Conservation (phyloP, 1,140 invertebrate genomes). For the Drosophila sturtevanti region DNA sequence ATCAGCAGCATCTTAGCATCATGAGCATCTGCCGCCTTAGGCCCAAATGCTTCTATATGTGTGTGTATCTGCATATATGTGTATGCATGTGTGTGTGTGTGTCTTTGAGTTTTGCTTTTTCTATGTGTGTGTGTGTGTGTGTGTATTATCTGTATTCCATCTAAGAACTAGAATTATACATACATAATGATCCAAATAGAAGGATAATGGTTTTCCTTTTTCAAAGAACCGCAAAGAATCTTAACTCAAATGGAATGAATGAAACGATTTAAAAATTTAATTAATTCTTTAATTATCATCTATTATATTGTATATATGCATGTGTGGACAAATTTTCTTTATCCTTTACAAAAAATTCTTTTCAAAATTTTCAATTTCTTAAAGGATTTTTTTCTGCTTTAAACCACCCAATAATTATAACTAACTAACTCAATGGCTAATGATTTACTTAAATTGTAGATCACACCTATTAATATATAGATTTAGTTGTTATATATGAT, state of each 20-base stretch:
- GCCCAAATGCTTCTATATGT: conserved; percentile 27
- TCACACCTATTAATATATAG: too few relatives aligned
- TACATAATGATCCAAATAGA: neutral
- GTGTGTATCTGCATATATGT: neutral
- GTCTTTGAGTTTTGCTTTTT: too few relatives aligned
- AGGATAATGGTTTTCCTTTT: neutral
- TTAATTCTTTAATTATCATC: neutral
- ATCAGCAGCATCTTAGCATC: conserved; percentile 53
- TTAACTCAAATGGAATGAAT: neutral
- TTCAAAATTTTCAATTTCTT: too few relatives aligned
- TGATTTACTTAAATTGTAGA: too few relatives aligned
- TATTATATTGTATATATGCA: neutral
- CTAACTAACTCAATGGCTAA: too few relatives aligned
- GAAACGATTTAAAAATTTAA: neutral
- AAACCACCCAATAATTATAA: too few relatives aligned
- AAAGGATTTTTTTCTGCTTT: too few relatives aligned
- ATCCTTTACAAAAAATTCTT: too few relatives aligned
- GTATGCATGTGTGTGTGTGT: neutral
- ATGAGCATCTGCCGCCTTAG: conserved; percentile 58
- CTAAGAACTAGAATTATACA: neutral
- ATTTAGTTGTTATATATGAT: too few relatives aligned
- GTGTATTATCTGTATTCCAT: neutral
- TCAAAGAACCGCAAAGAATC: neutral
- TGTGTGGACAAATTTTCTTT: too few relatives aligned
- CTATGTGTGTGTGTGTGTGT: too few relatives aligned